Conservation (phyloP, 1,140 invertebrate species). For the fruit fly (Drosophila melanogaster) region DNA sequence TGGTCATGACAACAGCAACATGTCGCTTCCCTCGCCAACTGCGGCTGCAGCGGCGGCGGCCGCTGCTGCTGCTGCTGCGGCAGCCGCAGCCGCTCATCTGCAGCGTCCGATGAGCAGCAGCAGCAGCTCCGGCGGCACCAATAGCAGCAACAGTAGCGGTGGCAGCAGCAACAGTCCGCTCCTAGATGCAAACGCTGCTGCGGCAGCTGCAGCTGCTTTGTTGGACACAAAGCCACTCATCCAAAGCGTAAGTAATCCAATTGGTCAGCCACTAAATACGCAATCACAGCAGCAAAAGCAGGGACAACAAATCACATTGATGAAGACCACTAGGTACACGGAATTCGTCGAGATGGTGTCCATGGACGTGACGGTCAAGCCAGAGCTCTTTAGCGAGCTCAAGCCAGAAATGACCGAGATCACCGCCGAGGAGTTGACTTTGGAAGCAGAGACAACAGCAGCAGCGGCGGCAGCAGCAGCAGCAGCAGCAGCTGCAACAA, state of each 20-base stretch:
- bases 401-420: background rate
- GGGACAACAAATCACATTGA: constrained; percentile 12
- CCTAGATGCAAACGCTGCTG: constrained; percentile 70
- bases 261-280: background rate
- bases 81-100: constrained; percentile 72
- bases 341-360: constrained; percentile 25
- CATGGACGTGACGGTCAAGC: constrained; percentile 15
- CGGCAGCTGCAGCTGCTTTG: constrained; percentile 66
- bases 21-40: constrained; percentile 90
- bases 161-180: constrained; percentile 85
- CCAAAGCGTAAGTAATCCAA: constrained; percentile 81
- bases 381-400: background rate
- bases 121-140: constrained; percentile 87
- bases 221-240: constrained; percentile 85
- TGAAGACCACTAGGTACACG: constrained; percentile 30
- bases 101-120: constrained; percentile 87
- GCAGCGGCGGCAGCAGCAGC: background rate
- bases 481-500: background rate
- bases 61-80: constrained; percentile 85
- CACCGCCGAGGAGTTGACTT: background rate
- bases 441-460: background rate
- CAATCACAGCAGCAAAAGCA: constrained; percentile 20
- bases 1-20: constrained; percentile 87
- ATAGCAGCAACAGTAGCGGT: constrained; percentile 85
- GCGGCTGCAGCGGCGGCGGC: constrained; percentile 64